Percentiles rank a stretch among this genome's conserved stretches.
Conservation (phyloP, 2,888 invertebrate genomes). For the Dermolepida albohirtum region DNA sequence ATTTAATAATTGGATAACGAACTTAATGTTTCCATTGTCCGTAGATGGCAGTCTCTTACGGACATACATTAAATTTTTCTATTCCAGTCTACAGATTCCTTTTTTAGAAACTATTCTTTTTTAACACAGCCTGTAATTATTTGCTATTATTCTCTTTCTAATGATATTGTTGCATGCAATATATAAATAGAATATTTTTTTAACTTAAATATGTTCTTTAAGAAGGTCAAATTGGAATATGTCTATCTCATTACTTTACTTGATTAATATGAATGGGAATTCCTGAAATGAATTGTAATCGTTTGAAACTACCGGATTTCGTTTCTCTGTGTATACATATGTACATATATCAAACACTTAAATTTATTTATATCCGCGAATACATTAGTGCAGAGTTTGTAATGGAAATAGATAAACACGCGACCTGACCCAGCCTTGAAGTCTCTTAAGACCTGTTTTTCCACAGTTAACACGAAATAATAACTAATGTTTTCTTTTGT, state of each 20-base stretch:
- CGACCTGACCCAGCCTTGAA: constrained; percentile 30
- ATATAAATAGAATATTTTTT: too few species aligned
- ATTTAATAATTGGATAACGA: too few species aligned
- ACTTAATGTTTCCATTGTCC: too few species aligned
- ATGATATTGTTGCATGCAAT: too few species aligned
- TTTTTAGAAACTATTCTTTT: too few species aligned
- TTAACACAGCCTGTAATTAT: too few species aligned
- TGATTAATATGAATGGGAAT: constrained; percentile 28
- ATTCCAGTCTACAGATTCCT: too few species aligned
- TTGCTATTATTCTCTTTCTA: too few species aligned
- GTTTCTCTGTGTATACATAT: neutral
- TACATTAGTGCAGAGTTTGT: neutral
- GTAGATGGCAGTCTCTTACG: too few species aligned
- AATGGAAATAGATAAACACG: neutral
- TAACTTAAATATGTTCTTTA: neutral
- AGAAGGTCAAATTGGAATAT: constrained; percentile 18
- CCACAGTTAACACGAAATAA: neutral
- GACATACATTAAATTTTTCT: too few species aligned
- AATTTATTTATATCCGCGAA: neutral
- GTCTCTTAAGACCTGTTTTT: constrained; percentile 12
- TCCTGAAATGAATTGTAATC: constrained; percentile 12
- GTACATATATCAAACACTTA: neutral
- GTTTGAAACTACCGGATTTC: constrained; percentile 3
- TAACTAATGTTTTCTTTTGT: neutral
- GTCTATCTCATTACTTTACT: neutral